phyloP scores from a whole-genome alignment of 2,888 invertebrate species.

The Acleris cristana region DNA sequence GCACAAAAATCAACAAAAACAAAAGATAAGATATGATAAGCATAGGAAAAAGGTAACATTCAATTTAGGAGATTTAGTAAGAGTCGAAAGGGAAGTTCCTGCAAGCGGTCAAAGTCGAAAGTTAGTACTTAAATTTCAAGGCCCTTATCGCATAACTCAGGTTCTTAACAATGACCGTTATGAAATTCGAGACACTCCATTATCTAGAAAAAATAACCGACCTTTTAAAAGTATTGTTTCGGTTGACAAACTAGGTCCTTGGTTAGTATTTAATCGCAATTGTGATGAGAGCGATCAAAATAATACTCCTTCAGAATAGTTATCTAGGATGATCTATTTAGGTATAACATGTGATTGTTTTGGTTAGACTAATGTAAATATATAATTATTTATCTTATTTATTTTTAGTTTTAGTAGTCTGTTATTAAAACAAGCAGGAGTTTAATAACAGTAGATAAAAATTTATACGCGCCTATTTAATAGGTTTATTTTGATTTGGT shows the following conservation, averaged over 20 bases:
- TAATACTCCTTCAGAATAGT: background rate
- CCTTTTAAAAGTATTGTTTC: conserved; percentile 15
- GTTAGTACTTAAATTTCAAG: conserved; percentile 24
- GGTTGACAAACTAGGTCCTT: conserved; percentile 23
- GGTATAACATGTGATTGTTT: background rate
- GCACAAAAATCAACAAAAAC: background rate
- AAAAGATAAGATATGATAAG: conserved; percentile 14
- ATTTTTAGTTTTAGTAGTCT: background rate
- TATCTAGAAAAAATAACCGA: conserved; percentile 20
- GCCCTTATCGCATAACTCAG: conserved; percentile 22
- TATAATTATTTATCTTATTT: background rate
- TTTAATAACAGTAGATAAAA: background rate
- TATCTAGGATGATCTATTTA: background rate
- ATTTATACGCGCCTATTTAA: background rate
- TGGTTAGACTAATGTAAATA: background rate
- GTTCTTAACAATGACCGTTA: conserved; percentile 29
- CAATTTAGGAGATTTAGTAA: conserved; percentile 16
- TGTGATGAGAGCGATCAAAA: background rate
- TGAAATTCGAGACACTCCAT: conserved; percentile 26
- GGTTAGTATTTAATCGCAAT: conserved; percentile 12
- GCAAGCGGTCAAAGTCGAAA: conserved; percentile 29
- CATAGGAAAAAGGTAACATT: background rate
- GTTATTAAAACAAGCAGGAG: background rate
- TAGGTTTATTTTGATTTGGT: background rate
- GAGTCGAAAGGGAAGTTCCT: conserved; percentile 24